phyloP scores from a whole-genome alignment of 37 sponge, comb jelly and placozoan genomes.

The Beroe ovata region DNA sequence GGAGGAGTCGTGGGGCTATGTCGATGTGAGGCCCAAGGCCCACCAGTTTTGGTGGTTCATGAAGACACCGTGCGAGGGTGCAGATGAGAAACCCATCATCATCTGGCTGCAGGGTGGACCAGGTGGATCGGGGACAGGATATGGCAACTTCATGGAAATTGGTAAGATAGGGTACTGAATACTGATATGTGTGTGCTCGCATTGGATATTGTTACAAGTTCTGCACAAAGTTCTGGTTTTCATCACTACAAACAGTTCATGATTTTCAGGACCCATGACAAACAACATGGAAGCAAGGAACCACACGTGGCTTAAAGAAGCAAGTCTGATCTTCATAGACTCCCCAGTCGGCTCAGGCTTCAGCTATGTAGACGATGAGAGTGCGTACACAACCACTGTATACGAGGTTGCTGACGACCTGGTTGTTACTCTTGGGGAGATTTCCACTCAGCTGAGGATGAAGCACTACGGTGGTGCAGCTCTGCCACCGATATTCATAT shows the following conservation, averaged over 20 bases:
- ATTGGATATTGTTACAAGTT: too few species aligned
- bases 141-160: slow-evolving; percentile 86
- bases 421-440: slow-evolving; percentile 23
- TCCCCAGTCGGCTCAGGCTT: slow-evolving; percentile 89
- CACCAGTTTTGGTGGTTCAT: slow-evolving; percentile 94
- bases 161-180: too few species aligned
- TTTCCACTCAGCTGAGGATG: neutral
- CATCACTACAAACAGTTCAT: too few species aligned
- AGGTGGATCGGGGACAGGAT: slow-evolving; percentile 86
- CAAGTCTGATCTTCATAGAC: slow-evolving; percentile 85
- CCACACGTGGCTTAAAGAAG: slow-evolving; percentile 79
- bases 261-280: slow-evolving; percentile 71
- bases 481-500: slow-evolving; percentile 79
- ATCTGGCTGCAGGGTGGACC: slow-evolving; percentile 92
- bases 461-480: slow-evolving; percentile 18
- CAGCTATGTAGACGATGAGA: slow-evolving; percentile 76
- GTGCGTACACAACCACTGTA: slow-evolving; percentile 73
- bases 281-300: slow-evolving; percentile 72
- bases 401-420: slow-evolving; percentile 61
- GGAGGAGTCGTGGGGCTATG: slow-evolving; percentile 78
- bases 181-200: too few species aligned
- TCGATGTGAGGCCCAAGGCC: slow-evolving; percentile 74
- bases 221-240: too few species aligned
- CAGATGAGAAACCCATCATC: slow-evolving; percentile 74
- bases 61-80: slow-evolving; percentile 68